Base-by-base conservation (phyloP, 1,140 invertebrate genomes). In the Ostrea edulis region DNA sequence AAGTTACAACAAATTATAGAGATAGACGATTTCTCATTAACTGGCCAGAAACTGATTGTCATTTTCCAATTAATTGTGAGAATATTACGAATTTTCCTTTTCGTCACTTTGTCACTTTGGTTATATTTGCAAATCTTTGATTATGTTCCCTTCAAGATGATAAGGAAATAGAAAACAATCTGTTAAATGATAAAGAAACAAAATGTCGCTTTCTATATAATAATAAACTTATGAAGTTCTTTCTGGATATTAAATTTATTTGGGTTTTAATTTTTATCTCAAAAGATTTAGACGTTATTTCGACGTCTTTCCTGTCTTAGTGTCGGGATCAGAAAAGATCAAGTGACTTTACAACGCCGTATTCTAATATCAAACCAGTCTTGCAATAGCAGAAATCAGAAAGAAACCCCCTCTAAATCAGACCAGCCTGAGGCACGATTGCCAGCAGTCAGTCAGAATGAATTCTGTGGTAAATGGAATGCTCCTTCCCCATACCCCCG, bases 1-100 rank as follows among this genome's bases (percentile, higher is more conserved):
- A 52, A 87, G 68, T 62, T 52, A 29, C 52, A 82, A 68, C 77
- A 82, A 82, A 87, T 83, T 87, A 65, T 87, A 82, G 58, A 82
- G 86, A 82, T 87, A 82, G 86, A 87, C 82, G 25, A 22, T 87
- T 87, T 87, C 86, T 87, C 82, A 82, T 87, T 87, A 87, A 87
- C 86, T 77, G 22, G 2, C 68, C 68, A 35, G 22, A 77, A 77
- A 12, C 68, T 25, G 68, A 35, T 68, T 87, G 81, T 25, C 65
- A 82, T 87, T 87, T 83, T 86, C 54, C 62, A 29, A 82, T 51
- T 82, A 87, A 87, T 87, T 82, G 77, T 44, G 86, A 55, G 53
- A 55, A 82, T 82, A 58, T 83, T 9, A 65, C 53, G 35, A 82
- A 81, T 87, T 81, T 83, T 87, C 81, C 51, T 82, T 87, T 87